Evolutionary conservation across 2,888 invertebrate species (phyloP).

Genomic region (Troides aeacus): DNA sequence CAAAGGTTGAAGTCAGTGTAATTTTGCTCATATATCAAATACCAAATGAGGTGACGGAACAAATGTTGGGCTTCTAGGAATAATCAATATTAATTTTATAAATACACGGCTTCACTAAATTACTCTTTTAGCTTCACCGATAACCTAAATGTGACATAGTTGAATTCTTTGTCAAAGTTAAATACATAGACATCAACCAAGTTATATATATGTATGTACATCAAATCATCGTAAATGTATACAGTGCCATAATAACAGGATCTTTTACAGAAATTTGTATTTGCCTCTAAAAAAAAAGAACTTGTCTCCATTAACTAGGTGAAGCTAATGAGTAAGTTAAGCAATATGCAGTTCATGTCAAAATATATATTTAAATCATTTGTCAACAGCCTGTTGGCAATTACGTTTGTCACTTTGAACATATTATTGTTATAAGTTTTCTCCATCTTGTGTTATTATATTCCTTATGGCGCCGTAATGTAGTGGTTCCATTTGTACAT

Average conservation of each 20-base stretch:
- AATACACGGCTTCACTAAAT: slow-evolving; percentile 35
- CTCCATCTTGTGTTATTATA: slow-evolving; percentile 11
- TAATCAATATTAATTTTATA: slow-evolving; percentile 31
- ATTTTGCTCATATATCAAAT: slow-evolving; percentile 32
- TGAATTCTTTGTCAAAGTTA: slow-evolving; percentile 9
- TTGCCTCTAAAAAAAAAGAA: slow-evolving; percentile 1
- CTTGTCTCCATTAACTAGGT: background rate
- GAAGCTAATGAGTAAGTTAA: slow-evolving; percentile 21
- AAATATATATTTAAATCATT: background rate
- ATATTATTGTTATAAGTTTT: slow-evolving; percentile 3
- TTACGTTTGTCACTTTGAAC: slow-evolving; percentile 15
- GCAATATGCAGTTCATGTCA: background rate
- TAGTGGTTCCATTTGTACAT: slow-evolving; percentile 17
- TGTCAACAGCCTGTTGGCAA: background rate
- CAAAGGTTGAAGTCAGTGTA: slow-evolving; percentile 41
- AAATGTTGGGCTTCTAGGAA: slow-evolving; percentile 38
- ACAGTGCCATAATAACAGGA: slow-evolving; percentile 21
- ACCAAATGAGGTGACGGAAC: slow-evolving; percentile 23
- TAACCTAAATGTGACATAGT: background rate
- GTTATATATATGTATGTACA: background rate
- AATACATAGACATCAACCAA: slow-evolving; percentile 2
- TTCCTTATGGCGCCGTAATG: slow-evolving; percentile 5
- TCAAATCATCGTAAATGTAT: slow-evolving; percentile 8
- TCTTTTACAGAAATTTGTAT: background rate
- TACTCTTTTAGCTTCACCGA: slow-evolving; percentile 52